These are phyloP conservation scores for Leptopilina syphax DNA, from an alignment of 2,888 invertebrate species.

Conservation along the genomic window DNA sequence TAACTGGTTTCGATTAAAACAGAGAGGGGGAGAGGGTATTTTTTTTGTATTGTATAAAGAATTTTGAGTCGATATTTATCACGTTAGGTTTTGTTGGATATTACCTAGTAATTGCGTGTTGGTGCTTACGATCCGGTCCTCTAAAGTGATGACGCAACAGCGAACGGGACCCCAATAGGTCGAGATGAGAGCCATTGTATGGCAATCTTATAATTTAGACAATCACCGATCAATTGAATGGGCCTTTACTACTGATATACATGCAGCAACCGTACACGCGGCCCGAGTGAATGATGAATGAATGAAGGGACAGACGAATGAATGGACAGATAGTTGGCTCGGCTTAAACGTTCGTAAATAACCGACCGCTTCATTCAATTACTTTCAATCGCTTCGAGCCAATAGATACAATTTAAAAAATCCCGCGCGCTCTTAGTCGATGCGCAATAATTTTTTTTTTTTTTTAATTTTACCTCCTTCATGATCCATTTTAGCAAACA, in stretches of 20 bases:
- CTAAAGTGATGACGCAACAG: conserved; percentile 76
- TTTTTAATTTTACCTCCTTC: not conserved
- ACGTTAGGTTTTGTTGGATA: conserved; percentile 46
- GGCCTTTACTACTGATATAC: conserved; percentile 77
- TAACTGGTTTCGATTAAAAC: not conserved
- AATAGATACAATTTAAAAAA: conserved; percentile 77
- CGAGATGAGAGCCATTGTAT: conserved; percentile 77
- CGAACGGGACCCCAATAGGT: conserved; percentile 76
- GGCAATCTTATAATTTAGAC: conserved; percentile 78
- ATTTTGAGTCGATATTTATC: conserved; percentile 6
- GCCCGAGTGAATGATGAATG: conserved; percentile 77
- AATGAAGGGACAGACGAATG: conserved; percentile 77
- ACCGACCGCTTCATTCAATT: conserved; percentile 77
- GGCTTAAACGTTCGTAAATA: conserved; percentile 77
- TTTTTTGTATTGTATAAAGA: too few relatives aligned
- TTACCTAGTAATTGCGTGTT: conserved; percentile 63
- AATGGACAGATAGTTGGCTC: conserved; percentile 77
- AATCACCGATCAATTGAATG: conserved; percentile 78
- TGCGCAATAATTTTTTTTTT: conserved; percentile 36
- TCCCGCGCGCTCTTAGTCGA: conserved; percentile 52
- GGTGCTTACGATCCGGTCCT: conserved; percentile 71
- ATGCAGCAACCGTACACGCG: conserved; percentile 72
- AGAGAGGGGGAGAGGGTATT: not conserved
- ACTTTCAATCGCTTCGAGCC: conserved; percentile 77
- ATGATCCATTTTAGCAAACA: not conserved